A percentile compares a stretch with the other conserved stretches of the same genome.
phyloP scores from a whole-genome alignment of 2,888 invertebrate species.

The Sicus ferrugineus region DNA sequence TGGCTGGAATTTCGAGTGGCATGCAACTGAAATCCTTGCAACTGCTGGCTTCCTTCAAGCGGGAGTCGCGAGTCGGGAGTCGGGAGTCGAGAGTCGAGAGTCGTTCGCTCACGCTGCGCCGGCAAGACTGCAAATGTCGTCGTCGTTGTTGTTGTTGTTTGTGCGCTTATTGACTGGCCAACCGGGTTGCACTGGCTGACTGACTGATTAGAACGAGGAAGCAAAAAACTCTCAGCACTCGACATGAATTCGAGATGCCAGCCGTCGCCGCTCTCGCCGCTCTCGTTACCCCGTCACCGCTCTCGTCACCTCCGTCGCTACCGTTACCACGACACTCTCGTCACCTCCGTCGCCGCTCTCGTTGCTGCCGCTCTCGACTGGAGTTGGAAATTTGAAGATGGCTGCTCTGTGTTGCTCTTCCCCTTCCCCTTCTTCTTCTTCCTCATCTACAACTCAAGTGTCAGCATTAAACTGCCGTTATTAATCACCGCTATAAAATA shows the following conservation, averaged over 20 bases:
- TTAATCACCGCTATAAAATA: too few species aligned
- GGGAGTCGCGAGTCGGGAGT: too few species aligned
- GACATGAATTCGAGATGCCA: neutral
- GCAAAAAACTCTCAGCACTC: too few species aligned
- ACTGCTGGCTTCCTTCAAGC: neutral
- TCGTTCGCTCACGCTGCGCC: neutral
- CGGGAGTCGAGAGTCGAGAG: too few species aligned
- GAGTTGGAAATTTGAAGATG: neutral
- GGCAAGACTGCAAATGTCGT: neutral
- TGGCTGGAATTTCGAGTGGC: constrained; percentile 26
- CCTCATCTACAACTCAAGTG: too few species aligned
- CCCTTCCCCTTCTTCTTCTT: too few species aligned
- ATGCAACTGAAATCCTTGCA: constrained; percentile 17
- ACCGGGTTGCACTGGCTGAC: too few species aligned
- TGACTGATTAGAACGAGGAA: too few species aligned
- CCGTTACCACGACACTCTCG: too few species aligned
- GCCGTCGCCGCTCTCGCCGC: neutral
- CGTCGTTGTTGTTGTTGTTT: neutral
- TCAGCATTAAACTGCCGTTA: too few species aligned
- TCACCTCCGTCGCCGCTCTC: too few species aligned
- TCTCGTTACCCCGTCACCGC: neutral
- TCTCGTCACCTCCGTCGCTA: neutral
- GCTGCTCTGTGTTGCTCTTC: neutral
- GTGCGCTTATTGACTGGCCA: too few species aligned
- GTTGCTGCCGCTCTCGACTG: neutral